Conservation (phyloP, 1,140 invertebrate genomes). For the Scylla paramamosain region DNA sequence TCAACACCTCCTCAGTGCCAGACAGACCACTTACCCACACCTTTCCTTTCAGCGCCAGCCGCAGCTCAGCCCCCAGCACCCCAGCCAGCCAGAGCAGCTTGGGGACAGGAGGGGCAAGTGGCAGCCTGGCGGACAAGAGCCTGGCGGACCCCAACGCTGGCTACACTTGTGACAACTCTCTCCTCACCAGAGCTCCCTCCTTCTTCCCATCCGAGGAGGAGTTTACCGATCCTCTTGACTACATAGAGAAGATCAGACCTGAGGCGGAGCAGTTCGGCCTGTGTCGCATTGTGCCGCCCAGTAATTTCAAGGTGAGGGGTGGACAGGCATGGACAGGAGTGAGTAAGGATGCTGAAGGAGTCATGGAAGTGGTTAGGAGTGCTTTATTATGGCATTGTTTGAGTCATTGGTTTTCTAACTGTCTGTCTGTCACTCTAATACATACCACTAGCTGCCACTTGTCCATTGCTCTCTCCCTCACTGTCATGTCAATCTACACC, state of each 20-base stretch:
- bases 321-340: too few species aligned
- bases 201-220: constrained; percentile 92
- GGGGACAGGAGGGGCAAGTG: background rate
- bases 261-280: constrained; percentile 92
- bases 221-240: constrained; percentile 94
- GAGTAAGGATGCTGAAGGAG: too few species aligned
- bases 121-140: constrained; percentile 58
- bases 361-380: too few species aligned
- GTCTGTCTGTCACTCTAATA: too few species aligned
- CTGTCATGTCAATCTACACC: too few species aligned
- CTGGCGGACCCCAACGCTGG: constrained; percentile 60
- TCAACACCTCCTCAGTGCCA: too few species aligned
- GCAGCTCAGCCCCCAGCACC: constrained; percentile 1
- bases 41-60: background rate
- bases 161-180: constrained; percentile 73
- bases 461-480: too few species aligned
- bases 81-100: constrained; percentile 34
- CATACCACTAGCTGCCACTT: too few species aligned
- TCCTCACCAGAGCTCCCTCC: constrained; percentile 89
- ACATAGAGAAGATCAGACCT: constrained; percentile 91
- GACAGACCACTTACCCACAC: too few species aligned
- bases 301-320: constrained; percentile 86
- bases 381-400: background rate
- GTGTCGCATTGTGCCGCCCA: constrained; percentile 93
- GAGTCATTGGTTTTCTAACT: background rate